phyloP scores from a whole-genome alignment of 2,113 vertebrate genomes.

The Phocoena sinus region DNA sequence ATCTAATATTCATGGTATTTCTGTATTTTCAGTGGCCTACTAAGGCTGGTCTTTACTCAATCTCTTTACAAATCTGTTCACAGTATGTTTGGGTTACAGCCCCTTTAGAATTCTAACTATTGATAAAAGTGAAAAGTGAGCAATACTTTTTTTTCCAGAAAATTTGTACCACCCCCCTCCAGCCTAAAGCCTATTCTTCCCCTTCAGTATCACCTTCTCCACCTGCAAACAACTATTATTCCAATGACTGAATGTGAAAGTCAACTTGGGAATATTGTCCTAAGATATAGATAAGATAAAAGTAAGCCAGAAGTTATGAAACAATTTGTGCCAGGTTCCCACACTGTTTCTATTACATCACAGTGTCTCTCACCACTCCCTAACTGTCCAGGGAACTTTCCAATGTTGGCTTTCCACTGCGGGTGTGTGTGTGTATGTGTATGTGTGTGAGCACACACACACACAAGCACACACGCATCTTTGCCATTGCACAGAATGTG shows the following conservation, averaged over 20 bases:
- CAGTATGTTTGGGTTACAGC: background rate
- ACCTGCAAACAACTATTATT: background rate
- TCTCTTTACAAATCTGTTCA: background rate
- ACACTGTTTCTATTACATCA: background rate
- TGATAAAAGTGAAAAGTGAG: background rate
- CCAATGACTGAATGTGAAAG: background rate
- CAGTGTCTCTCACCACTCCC: background rate
- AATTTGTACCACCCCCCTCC: background rate
- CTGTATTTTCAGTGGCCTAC: background rate
- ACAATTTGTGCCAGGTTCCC: background rate
- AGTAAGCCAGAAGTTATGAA: background rate
- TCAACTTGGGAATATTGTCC: background rate
- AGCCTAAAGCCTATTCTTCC: background rate
- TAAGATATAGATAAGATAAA: background rate
- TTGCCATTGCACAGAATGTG: background rate
- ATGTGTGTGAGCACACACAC: rapidly evolving
- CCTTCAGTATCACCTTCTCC: background rate
- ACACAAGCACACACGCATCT: background rate
- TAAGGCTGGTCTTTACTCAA: background rate
- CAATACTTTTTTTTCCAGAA: background rate
- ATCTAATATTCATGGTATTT: background rate
- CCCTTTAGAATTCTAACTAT: background rate
- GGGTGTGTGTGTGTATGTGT: background rate
- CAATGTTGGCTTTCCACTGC: background rate
- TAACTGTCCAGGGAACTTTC: background rate